phyloP scores from a whole-genome alignment of 2,113 vertebrate species.

The Agelaius tricolor region DNA sequence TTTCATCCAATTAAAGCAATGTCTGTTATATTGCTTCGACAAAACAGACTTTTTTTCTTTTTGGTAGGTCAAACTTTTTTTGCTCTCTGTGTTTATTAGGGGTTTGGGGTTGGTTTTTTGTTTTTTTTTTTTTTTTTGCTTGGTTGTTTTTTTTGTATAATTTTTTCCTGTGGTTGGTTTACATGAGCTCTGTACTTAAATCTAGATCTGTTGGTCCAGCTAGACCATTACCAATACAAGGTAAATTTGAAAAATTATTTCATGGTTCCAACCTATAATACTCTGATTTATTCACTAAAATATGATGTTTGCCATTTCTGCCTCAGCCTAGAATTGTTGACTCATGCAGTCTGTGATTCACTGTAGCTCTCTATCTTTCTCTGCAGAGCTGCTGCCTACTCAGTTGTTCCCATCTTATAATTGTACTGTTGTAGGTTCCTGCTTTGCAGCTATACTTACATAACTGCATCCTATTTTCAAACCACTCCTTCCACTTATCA shows the following conservation, averaged over 20 bases:
- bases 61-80: background rate
- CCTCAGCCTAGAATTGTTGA: constrained; percentile 54
- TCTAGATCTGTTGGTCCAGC: background rate
- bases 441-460: constrained; percentile 57
- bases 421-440: constrained; percentile 43
- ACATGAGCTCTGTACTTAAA: background rate
- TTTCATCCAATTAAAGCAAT: background rate
- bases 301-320: constrained; percentile 30
- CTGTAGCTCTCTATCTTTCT: constrained; percentile 10
- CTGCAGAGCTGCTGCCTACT: constrained; percentile 61
- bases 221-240: background rate
- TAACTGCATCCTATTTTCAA: constrained; percentile 56
- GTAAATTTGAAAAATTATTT: background rate
- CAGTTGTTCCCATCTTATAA: constrained; percentile 63
- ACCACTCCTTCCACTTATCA: constrained; percentile 2
- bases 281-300: background rate
- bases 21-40: background rate
- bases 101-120: background rate
- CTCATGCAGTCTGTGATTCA: constrained; percentile 61
- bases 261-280: background rate
- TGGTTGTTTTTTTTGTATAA: background rate
- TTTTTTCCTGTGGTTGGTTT: background rate
- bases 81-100: background rate
- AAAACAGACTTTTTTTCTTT: background rate
- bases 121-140: background rate